Evolutionary conservation across 2,113 vertebrate species (phyloP), one percentile per base, ranked within the genome.

Genomic region (Caloenas nicobarica): DNA sequence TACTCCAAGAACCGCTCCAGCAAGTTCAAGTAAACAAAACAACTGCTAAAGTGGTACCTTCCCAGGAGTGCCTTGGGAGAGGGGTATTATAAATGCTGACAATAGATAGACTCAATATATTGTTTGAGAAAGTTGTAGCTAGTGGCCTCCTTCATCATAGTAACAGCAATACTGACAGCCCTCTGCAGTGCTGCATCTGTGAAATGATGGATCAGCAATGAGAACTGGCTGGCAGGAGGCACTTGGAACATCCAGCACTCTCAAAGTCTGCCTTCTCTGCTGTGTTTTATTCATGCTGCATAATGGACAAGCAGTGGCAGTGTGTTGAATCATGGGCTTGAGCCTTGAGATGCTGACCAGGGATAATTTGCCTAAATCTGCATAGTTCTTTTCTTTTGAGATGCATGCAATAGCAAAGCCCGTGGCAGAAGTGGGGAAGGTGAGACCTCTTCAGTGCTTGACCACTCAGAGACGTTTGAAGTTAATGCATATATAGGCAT

Each of bases 161-260:
- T 91, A 91, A 94, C 95, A 96, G 93, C 76, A 94, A 57, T 96
- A 97, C 81, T 92, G 96, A 92, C 95, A 95, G 90, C 58, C 91
- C 89, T 97, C 94, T 95, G 83, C 83, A 88, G 91, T 60, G 84
- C 74, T 97, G 96, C 93, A 87, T 94, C 90, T 94, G 88, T 82
- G 88, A 96, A 95, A 91, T 95, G 95, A 96, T 82, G 81, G 96
- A 91, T 96, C 91, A 93, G 79, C 89, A 92, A 50, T 26, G 80
- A 97, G 33, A 26, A 64, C 61, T 83, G 54, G 58, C 88, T 95
- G 81, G 79, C 91, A 82, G 58, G 69, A 91, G 84, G 36, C 1
- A 7, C 50, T 86, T 64, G 65, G 91, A 92, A 87, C 72, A 77
- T 80, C 23, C 84, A 81, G 25, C 69, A 60, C 53, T 93, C 95